Base-by-base conservation (phyloP, 2,797 vertebrate genomes). In the Cirrhinus mrigala region DNA sequence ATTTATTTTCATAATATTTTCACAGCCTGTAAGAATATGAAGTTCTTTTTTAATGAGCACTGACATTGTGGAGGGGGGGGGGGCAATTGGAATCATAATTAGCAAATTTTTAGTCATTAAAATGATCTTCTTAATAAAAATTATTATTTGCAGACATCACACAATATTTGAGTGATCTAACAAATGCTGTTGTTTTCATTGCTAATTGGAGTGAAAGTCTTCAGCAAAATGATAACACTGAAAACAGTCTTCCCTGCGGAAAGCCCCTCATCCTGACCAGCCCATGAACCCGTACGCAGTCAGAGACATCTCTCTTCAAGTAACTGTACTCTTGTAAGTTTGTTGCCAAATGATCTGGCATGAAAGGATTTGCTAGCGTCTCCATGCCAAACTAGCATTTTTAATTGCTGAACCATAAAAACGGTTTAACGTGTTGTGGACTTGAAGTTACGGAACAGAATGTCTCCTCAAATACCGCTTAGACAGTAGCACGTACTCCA, bases 201-300 rank as follows among this genome's bases (percentile, higher is more conserved):
- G 69, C 71, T 76, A 81, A 84, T 84, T 84, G 83, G 77, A 44
- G 48, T 73, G 46, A 69, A 77, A 68, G 71, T 58, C 66, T 82
- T 64, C 69, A 44, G 69, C 82, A 84, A 79, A 86, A 87, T 85
- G 88, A 89, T 88, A 86, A 83, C 87, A 83, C 69, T 74, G 48
- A 85, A 81, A 74, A 80, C 80, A 76, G 82, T 85, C 86, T 85
- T 85, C 77, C 68, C 87, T 48, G 24, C 66, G 90, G 90, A 90
- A 90, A 90, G 88, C 90, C 90, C 90, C 90, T 90, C 85, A 91
- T 90, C 88, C 86, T 94, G 93, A 93, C 92, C 93, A 92, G 90
- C 87, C 85, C 44, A 62, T 94, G 93, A 94, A 94, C 93, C 88
- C 88, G 27, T 83, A 90, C 89, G 86, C 87, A 84, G 86, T 86